Evolutionary conservation across 2,797 vertebrate species (phyloP), one percentile per base, ranked within the genome.

Genomic region (Lutjanus campechanus): DNA sequence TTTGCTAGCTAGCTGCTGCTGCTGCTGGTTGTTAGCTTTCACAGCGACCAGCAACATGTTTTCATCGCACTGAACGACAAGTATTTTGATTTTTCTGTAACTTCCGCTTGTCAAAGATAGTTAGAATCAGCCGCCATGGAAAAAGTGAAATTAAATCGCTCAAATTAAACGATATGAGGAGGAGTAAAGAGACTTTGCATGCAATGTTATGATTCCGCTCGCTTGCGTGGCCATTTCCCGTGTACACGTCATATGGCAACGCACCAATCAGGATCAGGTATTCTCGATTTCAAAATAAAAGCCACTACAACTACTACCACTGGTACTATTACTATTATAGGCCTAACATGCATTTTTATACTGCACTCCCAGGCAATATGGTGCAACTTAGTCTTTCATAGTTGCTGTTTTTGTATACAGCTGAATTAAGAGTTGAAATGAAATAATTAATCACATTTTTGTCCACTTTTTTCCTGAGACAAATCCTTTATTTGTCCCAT

Each of bases 141-240:
- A 20, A 72, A 22, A 22, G 8, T 7, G 10, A 36, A 1, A 20
- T 15, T 5, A 73, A 79, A 67, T 0, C 8, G 13, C 15, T 15
- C 0, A 7, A 61, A 46, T 50, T 3, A 11, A 22, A 46, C 7
- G 3, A 76, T 8, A 54, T 7, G 10, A 22, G 3, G 7, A 4
- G 0, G 54, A 64, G 46, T 12, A 66, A 13, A 73, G 7, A 69
- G 2, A 76, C 66, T 82, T 78, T 12, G 11, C n/a, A 55, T 41
- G 61, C 55, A 79, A 84, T 94, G 87, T 94, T 94, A 46, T 94
- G 90, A 91, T 91, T 88, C 74, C 73, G 11, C 5, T 76, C 47
- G 86, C 77, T 72, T 92, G 84, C 87, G 85, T 91, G 89, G 85
- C 84, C 77, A 89, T 70, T 93, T 94, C 85, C 89, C 2, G 69